These are phyloP conservation scores for Nesidiocoris tenuis DNA, from an alignment of 2,888 invertebrate genomes.

Conservation along the genomic window DNA sequence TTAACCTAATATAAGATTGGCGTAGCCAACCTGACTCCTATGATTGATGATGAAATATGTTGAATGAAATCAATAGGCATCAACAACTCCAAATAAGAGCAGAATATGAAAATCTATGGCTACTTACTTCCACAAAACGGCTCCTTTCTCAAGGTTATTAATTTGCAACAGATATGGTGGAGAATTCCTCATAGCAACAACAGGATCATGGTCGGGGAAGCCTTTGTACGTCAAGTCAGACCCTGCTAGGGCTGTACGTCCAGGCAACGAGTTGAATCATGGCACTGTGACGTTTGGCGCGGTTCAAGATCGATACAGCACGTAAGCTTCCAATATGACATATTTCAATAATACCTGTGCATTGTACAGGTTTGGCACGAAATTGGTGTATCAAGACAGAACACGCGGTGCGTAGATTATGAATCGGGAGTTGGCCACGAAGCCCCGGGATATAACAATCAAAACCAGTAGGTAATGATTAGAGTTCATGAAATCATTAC, in stretches of 20 bases:
- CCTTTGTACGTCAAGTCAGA: constrained; percentile 25
- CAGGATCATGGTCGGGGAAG: constrained; percentile 21
- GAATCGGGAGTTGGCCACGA: no score
- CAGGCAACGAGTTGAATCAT: constrained; percentile 27
- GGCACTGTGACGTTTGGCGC: constrained; percentile 20
- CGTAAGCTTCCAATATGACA: neutral
- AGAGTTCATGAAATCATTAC: neutral
- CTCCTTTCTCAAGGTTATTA: no score
- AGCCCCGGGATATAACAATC: no score
- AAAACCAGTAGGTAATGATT: no score
- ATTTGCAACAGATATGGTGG: constrained; percentile 28
- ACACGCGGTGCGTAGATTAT: no score
- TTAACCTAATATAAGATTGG: no score
- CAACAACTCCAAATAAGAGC: no score
- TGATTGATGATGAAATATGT: no score
- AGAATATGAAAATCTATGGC: no score
- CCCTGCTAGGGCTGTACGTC: constrained; percentile 19
- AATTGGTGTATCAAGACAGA: neutral
- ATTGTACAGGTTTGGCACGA: neutral
- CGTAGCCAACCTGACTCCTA: no score
- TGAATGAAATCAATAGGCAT: no score
- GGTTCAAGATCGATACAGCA: constrained; percentile 24
- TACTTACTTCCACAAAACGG: no score
- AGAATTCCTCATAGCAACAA: constrained; percentile 20
- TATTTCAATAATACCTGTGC: neutral